These are phyloP conservation scores for Rhinolophus sinicus DNA, from an alignment of 2,113 vertebrate genomes.

Conservation along the genomic window DNA sequence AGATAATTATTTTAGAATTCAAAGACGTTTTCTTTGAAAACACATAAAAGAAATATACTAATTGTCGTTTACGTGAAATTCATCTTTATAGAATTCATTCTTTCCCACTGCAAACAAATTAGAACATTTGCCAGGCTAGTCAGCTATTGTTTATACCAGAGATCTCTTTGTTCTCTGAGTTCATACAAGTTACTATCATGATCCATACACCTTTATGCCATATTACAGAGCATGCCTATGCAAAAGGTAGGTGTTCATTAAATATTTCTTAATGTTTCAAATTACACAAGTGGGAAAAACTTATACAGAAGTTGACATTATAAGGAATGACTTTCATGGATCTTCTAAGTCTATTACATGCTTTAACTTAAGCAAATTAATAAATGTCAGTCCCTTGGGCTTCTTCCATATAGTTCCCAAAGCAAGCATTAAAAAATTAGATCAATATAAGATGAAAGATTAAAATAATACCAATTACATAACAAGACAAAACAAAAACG, in stretches of 20 bases:
- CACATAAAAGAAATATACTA: neutral
- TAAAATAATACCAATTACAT: conserved; percentile 40
- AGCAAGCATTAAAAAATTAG: conserved; percentile 22
- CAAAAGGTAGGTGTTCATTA: neutral
- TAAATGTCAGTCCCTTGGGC: neutral
- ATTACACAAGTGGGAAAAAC: neutral
- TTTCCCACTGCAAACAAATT: neutral
- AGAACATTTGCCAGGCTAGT: neutral
- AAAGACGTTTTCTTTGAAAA: neutral
- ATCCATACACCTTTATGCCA: neutral
- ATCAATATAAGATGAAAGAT: conserved; percentile 43
- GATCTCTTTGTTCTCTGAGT: neutral
- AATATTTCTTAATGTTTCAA: neutral
- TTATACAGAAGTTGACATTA: neutral
- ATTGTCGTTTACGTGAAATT: neutral
- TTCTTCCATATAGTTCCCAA: conserved; percentile 26
- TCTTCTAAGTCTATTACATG: neutral
- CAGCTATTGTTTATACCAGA: neutral
- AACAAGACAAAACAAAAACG: neutral
- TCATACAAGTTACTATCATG: neutral
- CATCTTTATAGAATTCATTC: neutral
- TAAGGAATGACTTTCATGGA: neutral
- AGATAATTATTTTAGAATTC: neutral
- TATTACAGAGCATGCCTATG: neutral
- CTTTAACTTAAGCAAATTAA: neutral